phyloP scores from a whole-genome alignment of 2,797 vertebrate genomes.

The Thamnophis elegans region DNA sequence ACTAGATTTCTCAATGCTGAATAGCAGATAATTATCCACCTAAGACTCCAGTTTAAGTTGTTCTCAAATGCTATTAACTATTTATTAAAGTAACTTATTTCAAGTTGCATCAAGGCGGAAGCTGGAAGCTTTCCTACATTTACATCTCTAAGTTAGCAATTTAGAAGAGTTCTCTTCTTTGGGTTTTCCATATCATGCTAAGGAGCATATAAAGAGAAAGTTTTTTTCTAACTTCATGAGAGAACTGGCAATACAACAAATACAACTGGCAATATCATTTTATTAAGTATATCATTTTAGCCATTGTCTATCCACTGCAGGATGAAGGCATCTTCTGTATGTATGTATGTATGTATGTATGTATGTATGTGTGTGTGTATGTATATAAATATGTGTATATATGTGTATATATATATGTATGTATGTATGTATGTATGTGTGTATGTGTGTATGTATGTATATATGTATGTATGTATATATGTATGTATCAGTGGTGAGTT shows the following conservation, averaged over 20 bases:
- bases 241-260: not conserved
- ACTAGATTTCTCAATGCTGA: slow-evolving; percentile 49
- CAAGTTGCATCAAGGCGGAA: slow-evolving; percentile 57
- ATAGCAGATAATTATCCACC: slow-evolving; percentile 61
- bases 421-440: too few species aligned
- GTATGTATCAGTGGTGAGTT: too few species aligned
- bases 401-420: too few species aligned
- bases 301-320: too few species aligned
- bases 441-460: too few species aligned
- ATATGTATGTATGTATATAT: too few species aligned
- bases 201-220: not conserved
- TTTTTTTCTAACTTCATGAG: not conserved
- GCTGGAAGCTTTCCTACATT: slow-evolving; percentile 52
- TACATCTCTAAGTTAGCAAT: slow-evolving; percentile 48
- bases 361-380: too few species aligned
- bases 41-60: slow-evolving; percentile 62
- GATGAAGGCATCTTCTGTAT: too few species aligned
- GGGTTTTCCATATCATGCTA: not conserved
- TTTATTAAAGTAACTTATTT: slow-evolving; percentile 61
- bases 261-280: too few species aligned
- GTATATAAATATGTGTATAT: too few species aligned
- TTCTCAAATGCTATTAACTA: slow-evolving; percentile 60
- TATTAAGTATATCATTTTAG: too few species aligned
- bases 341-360: too few species aligned
- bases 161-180: not conserved